A percentile compares a stretch with the other conserved stretches of the same genome.
Evolutionary conservation across 2,888 invertebrate species (phyloP).

Genomic region (Lasioglossum malachurum): DNA sequence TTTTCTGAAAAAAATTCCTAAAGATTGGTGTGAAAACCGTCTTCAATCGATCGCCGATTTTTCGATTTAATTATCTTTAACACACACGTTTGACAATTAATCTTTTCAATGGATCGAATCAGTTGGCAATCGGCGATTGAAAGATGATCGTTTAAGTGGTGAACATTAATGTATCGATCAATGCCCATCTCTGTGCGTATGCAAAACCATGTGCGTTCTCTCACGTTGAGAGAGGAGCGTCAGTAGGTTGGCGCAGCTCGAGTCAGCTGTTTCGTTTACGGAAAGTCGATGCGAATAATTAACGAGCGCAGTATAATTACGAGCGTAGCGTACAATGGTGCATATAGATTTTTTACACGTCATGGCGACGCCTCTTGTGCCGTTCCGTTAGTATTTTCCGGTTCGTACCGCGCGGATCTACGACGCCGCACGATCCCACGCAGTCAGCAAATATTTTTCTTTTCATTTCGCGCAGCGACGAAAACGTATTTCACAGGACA

Average conservation of each 20-base stretch:
- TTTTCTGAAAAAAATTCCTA: not conserved
- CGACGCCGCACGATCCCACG: conserved; percentile 35
- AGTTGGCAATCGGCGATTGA: not conserved
- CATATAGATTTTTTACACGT: conserved; percentile 83
- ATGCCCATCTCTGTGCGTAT: not conserved
- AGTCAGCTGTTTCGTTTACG: conserved; percentile 38
- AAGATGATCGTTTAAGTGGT: not conserved
- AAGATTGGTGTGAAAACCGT: not conserved
- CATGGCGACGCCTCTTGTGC: conserved; percentile 72
- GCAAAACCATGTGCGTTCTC: not conserved
- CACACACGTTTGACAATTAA: not conserved
- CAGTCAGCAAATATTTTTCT: conserved; percentile 23
- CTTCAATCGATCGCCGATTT: too few relatives aligned
- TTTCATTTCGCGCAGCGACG: conserved; percentile 54
- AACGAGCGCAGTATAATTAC: conserved; percentile 43
- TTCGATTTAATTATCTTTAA: not conserved
- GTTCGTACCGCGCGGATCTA: conserved; percentile 52
- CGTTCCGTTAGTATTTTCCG: conserved; percentile 65
- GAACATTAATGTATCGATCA: not conserved
- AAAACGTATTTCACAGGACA: conserved; percentile 38
- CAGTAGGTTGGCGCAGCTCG: conserved; percentile 11
- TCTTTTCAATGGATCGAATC: not conserved
- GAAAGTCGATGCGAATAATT: conserved; percentile 33
- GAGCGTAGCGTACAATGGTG: conserved; percentile 69
- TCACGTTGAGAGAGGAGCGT: not conserved